These are phyloP conservation scores for Dendrolimus pini DNA, from an alignment of 2,888 invertebrate species.

Conservation along the genomic window DNA sequence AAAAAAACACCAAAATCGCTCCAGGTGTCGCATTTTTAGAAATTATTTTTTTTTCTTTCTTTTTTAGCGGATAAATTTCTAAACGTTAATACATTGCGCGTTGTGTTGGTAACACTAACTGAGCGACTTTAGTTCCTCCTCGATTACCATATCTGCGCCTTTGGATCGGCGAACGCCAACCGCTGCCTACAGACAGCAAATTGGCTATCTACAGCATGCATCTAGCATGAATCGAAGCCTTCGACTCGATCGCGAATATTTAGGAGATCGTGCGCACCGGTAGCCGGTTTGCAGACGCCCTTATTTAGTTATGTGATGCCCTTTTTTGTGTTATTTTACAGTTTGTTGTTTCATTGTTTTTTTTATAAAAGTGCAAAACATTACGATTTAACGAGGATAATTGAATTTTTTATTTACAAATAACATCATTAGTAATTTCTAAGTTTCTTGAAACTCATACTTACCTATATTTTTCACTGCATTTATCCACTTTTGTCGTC, in stretches of 20 bases:
- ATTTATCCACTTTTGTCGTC: no score
- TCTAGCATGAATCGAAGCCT: slow-evolving; percentile 43
- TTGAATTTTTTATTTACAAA: neutral
- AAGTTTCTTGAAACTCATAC: no score
- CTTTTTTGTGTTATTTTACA: neutral
- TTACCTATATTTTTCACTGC: no score
- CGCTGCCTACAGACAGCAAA: slow-evolving; percentile 36
- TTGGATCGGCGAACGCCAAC: slow-evolving; percentile 32
- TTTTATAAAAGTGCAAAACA: neutral
- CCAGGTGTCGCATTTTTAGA: no score
- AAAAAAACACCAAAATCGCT: no score
- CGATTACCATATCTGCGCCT: slow-evolving; percentile 62
- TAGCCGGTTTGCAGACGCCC: slow-evolving; percentile 38
- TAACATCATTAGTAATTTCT: no score
- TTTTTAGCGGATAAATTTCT: no score
- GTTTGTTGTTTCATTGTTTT: neutral
- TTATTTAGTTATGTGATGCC: slow-evolving; percentile 43
- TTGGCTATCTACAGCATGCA: slow-evolving; percentile 62
- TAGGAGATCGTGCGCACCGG: slow-evolving; percentile 49
- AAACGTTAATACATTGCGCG: no score
- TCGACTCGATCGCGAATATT: slow-evolving; percentile 41
- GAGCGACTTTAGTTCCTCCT: slow-evolving; percentile 33
- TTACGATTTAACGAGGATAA: neutral
- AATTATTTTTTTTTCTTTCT: no score
- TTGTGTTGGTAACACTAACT: neutral